Evolutionary conservation across 2,888 invertebrate genomes (phyloP).

Genomic region (Cheilosia pagana): DNA sequence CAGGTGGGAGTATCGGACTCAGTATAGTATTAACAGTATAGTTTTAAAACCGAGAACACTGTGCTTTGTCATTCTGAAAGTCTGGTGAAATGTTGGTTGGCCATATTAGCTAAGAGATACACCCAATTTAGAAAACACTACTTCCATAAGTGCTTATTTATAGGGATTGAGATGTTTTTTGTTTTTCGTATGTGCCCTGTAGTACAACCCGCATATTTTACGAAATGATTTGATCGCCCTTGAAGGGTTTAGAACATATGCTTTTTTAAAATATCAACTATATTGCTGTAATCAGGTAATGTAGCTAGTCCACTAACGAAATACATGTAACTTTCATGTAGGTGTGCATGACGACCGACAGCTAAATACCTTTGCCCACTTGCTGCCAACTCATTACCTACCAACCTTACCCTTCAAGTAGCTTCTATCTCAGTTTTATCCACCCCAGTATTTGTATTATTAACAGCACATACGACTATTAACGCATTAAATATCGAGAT

Average conservation of each 20-base stretch:
- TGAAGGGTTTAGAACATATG: conserved; percentile 13
- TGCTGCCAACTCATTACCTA: conserved; percentile 19
- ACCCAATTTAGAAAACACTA: too few relatives aligned
- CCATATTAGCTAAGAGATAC: too few relatives aligned
- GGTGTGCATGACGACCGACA: conserved; percentile 25
- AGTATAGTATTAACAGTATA: too few relatives aligned
- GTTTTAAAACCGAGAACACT: too few relatives aligned
- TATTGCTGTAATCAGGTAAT: conserved; percentile 40
- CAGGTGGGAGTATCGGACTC: too few relatives aligned
- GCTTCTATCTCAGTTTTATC: conserved; percentile 13
- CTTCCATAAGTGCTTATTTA: too few relatives aligned
- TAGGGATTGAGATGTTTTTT: too few relatives aligned
- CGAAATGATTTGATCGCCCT: too few relatives aligned
- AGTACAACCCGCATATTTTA: too few relatives aligned
- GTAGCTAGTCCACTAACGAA: conserved; percentile 44
- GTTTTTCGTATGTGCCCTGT: too few relatives aligned
- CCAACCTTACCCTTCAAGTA: conserved; percentile 12
- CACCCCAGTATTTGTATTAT: conserved; percentile 59
- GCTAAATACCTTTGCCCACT: conserved; percentile 33
- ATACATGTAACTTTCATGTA: conserved; percentile 15
- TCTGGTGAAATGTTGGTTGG: too few relatives aligned
- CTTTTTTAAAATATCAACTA: conserved; percentile 30
- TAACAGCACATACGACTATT: conserved; percentile 59
- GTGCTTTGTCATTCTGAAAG: too few relatives aligned
- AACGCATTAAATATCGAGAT: conserved; percentile 63